These are phyloP conservation scores for Cherax destructor DNA, from an alignment of 1,140 invertebrate genomes.

Conservation along the genomic window DNA sequence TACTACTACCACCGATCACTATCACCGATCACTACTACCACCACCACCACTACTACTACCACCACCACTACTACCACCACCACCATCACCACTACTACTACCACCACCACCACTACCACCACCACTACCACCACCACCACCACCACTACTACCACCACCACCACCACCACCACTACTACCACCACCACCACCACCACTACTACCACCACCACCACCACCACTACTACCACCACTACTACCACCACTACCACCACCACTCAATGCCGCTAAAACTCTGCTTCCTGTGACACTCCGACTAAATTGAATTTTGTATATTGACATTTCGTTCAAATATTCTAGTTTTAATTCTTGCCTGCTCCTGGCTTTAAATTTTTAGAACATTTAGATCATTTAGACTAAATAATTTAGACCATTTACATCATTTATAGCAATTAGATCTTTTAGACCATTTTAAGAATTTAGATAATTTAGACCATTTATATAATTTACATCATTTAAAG, in stretches of 20 bases:
- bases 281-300: too few relatives aligned
- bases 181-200: slow-evolving; percentile 1
- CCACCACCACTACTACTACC: background rate
- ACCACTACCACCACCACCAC: background rate
- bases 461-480: too few relatives aligned
- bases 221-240: background rate
- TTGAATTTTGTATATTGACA: too few relatives aligned
- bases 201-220: background rate
- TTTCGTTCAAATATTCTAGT: too few relatives aligned
- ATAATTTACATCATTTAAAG: too few relatives aligned
- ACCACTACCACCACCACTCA: background rate
- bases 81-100: background rate
- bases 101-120: background rate
- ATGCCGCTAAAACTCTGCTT: too few relatives aligned
- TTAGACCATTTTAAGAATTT: too few relatives aligned
- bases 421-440: too few relatives aligned
- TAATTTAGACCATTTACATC: too few relatives aligned
- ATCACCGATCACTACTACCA: background rate
- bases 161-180: background rate
- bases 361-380: too few relatives aligned
- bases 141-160: background rate
- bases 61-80: background rate
- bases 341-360: too few relatives aligned
- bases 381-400: too few relatives aligned
- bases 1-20: background rate